Conservation (phyloP, 2,888 invertebrate species). For the Diploptera punctata region DNA sequence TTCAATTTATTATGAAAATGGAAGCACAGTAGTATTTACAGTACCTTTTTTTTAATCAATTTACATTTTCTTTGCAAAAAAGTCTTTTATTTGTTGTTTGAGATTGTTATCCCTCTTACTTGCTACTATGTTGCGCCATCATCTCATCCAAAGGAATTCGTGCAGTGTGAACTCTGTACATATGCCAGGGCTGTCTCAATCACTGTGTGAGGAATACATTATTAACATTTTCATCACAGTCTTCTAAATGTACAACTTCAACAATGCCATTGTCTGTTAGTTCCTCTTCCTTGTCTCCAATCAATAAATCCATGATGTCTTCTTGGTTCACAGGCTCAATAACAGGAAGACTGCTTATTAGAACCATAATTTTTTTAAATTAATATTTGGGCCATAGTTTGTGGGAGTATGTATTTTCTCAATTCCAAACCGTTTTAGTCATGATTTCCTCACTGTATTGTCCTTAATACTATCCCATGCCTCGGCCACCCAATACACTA, state of each 20-base stretch:
- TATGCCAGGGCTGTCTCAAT: constrained; percentile 5
- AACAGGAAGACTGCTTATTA: constrained; percentile 1
- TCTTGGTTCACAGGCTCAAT: background rate
- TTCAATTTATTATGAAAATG: background rate
- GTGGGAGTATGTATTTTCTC: background rate
- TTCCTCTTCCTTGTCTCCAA: background rate
- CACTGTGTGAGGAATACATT: background rate
- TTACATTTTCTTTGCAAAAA: background rate
- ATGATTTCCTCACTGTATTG: constrained; percentile 9
- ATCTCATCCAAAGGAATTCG: background rate
- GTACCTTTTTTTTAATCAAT: background rate
- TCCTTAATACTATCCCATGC: background rate
- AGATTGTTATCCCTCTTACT: background rate
- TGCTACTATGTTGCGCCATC: background rate
- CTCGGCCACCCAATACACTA: background rate
- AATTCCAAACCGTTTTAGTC: background rate
- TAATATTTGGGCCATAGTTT: background rate
- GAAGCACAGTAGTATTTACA: no score
- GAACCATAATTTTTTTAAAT: background rate
- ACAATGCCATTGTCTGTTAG: background rate
- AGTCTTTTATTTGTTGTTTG: no score
- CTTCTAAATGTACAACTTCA: background rate
- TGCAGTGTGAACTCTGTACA: background rate
- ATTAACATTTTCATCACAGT: background rate
- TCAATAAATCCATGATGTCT: background rate